These are phyloP conservation scores for Sebastes trivittatus DNA, from an alignment of 2,797 vertebrate genomes.

Conservation along the genomic window DNA sequence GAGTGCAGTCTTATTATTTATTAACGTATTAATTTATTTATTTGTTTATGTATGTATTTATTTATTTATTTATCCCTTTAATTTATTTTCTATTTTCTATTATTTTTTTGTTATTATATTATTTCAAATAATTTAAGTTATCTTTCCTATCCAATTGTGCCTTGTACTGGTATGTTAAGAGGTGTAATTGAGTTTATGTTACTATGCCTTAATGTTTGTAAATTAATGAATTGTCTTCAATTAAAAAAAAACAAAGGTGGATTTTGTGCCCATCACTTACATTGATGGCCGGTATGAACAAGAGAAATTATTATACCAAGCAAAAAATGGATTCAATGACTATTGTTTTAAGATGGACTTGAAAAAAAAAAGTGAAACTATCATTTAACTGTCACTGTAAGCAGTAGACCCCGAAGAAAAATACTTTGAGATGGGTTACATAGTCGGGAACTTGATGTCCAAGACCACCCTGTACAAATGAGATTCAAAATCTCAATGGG, in stretches of 20 bases:
- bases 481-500: not conserved
- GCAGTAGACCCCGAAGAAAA: not conserved
- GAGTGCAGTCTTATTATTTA: not conserved
- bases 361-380: not conserved
- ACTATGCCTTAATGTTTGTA: too few relatives aligned
- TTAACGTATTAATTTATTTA: fast-evolving
- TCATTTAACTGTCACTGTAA: not conserved
- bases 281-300: not conserved
- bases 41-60: too few relatives aligned
- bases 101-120: too few relatives aligned
- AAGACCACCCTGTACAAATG: fast-evolving
- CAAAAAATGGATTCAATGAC: not conserved
- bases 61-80: too few relatives aligned
- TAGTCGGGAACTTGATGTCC: not conserved
- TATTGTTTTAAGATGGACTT: not conserved
- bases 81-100: too few relatives aligned
- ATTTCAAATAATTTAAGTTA: too few relatives aligned
- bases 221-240: too few relatives aligned
- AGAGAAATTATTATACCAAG: not conserved
- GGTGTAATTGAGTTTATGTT: too few relatives aligned
- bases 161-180: too few relatives aligned
- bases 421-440: not conserved
- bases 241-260: too few relatives aligned
- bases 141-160: too few relatives aligned
- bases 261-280: not conserved